A percentile compares a stretch with the other conserved stretches of the same genome.
Evolutionary conservation across 2,113 vertebrate species (phyloP).

Genomic region (Suricata suricatta): DNA sequence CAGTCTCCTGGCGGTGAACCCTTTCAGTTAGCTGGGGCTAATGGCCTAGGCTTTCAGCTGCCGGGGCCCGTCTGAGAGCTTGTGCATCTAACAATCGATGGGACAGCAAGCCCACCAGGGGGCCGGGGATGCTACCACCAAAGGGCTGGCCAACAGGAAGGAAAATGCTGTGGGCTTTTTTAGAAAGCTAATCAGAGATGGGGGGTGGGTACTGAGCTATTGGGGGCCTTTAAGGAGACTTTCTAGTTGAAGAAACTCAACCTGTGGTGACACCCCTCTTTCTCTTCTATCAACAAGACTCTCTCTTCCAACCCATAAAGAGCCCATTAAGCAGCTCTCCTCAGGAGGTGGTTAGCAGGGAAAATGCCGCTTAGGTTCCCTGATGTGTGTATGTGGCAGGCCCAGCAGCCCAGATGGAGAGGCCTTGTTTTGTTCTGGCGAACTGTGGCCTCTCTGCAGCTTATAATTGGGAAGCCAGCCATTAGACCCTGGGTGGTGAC

Average conservation of each 20-base stretch:
- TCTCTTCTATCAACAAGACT: background rate
- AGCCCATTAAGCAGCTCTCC: slow-evolving; percentile 15
- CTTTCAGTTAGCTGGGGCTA: slow-evolving; percentile 38
- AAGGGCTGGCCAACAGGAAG: background rate
- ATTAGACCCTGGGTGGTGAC: background rate
- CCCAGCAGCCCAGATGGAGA: background rate
- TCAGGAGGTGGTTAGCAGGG: background rate
- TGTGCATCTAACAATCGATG: slow-evolving; percentile 19
- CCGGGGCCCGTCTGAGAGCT: background rate
- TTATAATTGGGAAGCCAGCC: slow-evolving; percentile 55
- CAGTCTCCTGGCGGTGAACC: slow-evolving; percentile 24
- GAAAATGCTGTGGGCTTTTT: background rate
- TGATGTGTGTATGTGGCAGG: background rate
- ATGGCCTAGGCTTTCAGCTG: slow-evolving; percentile 39
- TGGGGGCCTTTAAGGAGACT: background rate
- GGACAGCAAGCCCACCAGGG: background rate
- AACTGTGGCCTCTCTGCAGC: background rate
- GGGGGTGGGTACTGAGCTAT: background rate
- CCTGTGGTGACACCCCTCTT: background rate
- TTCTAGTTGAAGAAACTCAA: background rate
- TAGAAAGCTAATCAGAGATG: background rate
- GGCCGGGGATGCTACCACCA: background rate
- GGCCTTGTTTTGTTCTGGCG: slow-evolving; percentile 24
- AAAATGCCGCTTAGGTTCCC: background rate
- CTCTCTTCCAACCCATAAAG: slow-evolving; percentile 15